Evolutionary conservation across 2,113 vertebrate genomes (phyloP).

Genomic region (Tautogolabrus adspersus): DNA sequence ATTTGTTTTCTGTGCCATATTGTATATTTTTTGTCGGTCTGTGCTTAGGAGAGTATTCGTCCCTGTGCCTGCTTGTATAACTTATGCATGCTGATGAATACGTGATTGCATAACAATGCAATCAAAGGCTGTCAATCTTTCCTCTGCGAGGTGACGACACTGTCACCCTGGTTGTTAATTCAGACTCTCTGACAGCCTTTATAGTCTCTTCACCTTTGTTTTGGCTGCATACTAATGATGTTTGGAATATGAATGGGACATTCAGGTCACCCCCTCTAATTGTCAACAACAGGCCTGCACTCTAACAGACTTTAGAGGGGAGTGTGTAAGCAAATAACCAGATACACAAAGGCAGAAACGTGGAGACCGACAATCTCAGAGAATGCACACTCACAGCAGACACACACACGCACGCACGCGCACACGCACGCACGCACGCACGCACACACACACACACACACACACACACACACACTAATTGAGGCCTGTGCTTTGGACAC

Average conservation of each 20-base stretch:
- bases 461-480: constrained; percentile 28
- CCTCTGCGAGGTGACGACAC: constrained; percentile 50
- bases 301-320: constrained; percentile 6
- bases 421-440: too few relatives aligned
- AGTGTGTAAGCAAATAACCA: constrained; percentile 29
- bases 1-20: constrained; percentile 11
- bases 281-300: constrained; percentile 31
- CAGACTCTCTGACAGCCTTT: constrained; percentile 59
- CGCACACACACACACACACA: constrained; percentile 12
- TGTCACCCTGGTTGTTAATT: constrained; percentile 61
- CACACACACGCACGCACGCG: constrained; percentile 13
- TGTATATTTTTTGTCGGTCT: constrained; percentile 21
- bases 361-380: constrained; percentile 1
- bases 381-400: constrained; percentile 8
- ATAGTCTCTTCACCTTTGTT: constrained; percentile 62
- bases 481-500: constrained; percentile 64
- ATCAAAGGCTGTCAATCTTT: constrained; percentile 74
- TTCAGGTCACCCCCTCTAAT: constrained; percentile 56
- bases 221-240: constrained; percentile 61
- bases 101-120: constrained; percentile 72
- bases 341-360: neutral
- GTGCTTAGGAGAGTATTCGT: neutral
- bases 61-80: constrained; percentile 15
- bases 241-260: constrained; percentile 53
- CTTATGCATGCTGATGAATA: constrained; percentile 45